phyloP scores from a whole-genome alignment of 2,113 vertebrate genomes.

The Leucopsar rothschildi region DNA sequence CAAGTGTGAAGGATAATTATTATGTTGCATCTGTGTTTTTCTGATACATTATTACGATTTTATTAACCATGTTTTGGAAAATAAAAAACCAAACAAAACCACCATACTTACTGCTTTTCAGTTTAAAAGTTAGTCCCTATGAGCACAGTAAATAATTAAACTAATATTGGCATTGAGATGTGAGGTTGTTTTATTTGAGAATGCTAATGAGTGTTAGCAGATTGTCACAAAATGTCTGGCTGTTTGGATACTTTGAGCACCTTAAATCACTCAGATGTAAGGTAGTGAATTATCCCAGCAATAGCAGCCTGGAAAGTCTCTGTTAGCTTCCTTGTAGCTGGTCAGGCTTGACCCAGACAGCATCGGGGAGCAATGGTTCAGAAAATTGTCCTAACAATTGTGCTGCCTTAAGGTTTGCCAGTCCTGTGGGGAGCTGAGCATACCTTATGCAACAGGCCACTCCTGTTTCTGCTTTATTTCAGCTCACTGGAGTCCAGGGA shows the following conservation, averaged over 20 bases:
- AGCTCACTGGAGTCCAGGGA: not conserved
- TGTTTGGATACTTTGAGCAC: not conserved
- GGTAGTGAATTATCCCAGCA: not conserved
- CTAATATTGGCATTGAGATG: not conserved
- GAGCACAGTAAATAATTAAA: constrained; percentile 37
- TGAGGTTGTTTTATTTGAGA: not conserved
- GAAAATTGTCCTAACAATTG: not conserved
- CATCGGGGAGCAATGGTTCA: not conserved
- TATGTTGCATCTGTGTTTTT: constrained; percentile 35
- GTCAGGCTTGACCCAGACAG: not conserved
- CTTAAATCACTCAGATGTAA: not conserved
- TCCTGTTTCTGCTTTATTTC: not conserved
- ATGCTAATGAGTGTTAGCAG: not conserved
- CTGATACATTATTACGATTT: constrained; percentile 52
- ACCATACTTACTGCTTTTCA: not conserved
- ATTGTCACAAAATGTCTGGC: not conserved
- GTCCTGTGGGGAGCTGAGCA: not conserved
- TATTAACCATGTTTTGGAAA: constrained; percentile 22
- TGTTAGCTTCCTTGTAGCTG: not conserved
- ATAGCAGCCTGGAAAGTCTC: not conserved
- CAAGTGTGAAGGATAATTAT: constrained; percentile 49
- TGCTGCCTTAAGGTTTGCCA: not conserved
- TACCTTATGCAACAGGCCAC: not conserved
- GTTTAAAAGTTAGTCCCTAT: constrained; percentile 18
- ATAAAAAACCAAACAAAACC: not conserved